These are phyloP conservation scores for Euschistus heros DNA, from an alignment of 1,140 invertebrate species.

Conservation along the genomic window DNA sequence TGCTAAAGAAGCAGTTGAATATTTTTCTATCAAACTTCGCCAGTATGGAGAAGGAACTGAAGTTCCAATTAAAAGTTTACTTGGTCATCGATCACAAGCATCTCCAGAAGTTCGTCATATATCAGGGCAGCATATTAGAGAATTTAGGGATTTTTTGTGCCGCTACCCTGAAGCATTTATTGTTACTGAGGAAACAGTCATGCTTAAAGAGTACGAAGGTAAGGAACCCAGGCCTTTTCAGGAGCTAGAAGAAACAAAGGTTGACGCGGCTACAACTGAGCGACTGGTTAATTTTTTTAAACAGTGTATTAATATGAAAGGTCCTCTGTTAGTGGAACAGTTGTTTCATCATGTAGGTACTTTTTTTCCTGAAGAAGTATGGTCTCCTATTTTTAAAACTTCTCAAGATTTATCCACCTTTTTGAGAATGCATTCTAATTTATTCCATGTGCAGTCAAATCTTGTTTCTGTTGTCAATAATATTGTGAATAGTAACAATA, in stretches of 20 bases:
- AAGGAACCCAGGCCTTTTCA: constrained; percentile 45
- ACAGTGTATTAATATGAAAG: constrained; percentile 62
- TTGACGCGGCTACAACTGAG: constrained; percentile 67
- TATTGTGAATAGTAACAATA: neutral
- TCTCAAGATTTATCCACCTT: constrained; percentile 76
- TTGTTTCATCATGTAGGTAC: constrained; percentile 70
- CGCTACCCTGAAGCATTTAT: constrained; percentile 79
- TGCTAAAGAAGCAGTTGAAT: constrained; percentile 84
- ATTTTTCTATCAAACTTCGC: constrained; percentile 81
- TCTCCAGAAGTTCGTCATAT: constrained; percentile 92
- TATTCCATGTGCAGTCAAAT: constrained; percentile 82
- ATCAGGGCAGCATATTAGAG: constrained; percentile 84
- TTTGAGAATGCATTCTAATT: constrained; percentile 78
- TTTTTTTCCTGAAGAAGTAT: constrained; percentile 62
- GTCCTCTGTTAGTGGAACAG: constrained; percentile 72
- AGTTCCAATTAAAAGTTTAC: constrained; percentile 83
- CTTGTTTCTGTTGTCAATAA: constrained; percentile 51
- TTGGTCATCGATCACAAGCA: constrained; percentile 87
- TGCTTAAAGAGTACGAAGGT: constrained; percentile 52
- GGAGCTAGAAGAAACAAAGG: constrained; percentile 58
- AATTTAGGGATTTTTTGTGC: constrained; percentile 82
- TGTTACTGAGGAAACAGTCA: constrained; percentile 76
- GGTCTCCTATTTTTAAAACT: constrained; percentile 75
- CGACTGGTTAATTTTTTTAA: constrained; percentile 67
- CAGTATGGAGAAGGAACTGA: constrained; percentile 82